phyloP scores from a whole-genome alignment of 1,140 invertebrate genomes.

The Ruditapes philippinarum region DNA sequence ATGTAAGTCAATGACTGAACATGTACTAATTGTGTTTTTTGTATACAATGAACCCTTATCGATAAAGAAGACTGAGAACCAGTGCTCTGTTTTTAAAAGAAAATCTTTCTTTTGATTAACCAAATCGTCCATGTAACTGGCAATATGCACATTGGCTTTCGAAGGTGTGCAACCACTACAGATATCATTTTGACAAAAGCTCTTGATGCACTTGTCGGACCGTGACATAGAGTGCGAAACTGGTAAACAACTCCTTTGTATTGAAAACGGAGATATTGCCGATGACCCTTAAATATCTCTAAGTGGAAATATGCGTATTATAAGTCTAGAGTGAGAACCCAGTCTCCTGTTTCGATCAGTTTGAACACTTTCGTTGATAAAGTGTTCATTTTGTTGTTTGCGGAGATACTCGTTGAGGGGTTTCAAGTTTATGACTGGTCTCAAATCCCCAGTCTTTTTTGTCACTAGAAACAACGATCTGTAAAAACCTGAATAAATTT shows the following conservation, averaged over 20 bases:
- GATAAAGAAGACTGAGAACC: constrained; percentile 20
- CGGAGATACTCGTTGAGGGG: constrained; percentile 51
- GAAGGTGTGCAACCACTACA: constrained; percentile 4
- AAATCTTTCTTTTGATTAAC: not conserved
- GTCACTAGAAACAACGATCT: constrained; percentile 46
- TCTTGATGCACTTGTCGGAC: constrained; percentile 39
- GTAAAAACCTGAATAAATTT: constrained; percentile 39
- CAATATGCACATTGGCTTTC: constrained; percentile 1
- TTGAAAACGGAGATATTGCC: constrained; percentile 28
- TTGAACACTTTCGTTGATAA: constrained; percentile 39
- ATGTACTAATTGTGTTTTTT: not conserved
- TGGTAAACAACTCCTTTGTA: constrained; percentile 35
- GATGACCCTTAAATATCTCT: constrained; percentile 11
- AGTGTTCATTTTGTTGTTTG: constrained; percentile 58
- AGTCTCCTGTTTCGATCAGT: constrained; percentile 44
- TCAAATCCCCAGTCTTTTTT: constrained; percentile 55
- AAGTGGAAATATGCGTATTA: constrained; percentile 63
- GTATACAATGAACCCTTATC: constrained; percentile 46
- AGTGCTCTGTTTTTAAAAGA: constrained; percentile 3
- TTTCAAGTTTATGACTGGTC: constrained; percentile 59
- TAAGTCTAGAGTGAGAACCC: constrained; percentile 31
- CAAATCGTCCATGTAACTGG: constrained; percentile 51
- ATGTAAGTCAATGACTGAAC: constrained; percentile 39
- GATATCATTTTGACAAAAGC: constrained; percentile 38
- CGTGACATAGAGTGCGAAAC: constrained; percentile 32